These are phyloP conservation scores for Leiothrix lutea DNA, from an alignment of 2,113 vertebrate species.

Conservation along the genomic window DNA sequence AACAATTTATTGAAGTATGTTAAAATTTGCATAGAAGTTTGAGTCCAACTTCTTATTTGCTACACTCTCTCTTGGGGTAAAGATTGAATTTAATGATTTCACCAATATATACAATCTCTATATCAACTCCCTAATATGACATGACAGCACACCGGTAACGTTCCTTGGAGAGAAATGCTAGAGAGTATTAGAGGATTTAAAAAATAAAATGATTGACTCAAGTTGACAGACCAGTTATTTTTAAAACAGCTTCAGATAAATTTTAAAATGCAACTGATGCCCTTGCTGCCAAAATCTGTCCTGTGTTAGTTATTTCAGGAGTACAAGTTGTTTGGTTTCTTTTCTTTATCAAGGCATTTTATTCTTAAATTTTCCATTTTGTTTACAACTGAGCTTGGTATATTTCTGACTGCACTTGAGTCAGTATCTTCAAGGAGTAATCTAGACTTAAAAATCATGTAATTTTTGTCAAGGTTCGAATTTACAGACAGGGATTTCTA, in stretches of 20 bases:
- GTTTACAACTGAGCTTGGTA: background rate
- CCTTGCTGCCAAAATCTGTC: conserved; percentile 7
- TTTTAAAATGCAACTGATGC: background rate
- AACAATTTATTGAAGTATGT: background rate
- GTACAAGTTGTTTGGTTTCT: background rate
- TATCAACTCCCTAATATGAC: conserved; percentile 12
- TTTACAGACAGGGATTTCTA: background rate
- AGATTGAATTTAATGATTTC: conserved; percentile 1
- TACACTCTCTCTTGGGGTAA: background rate
- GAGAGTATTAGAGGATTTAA: conserved; percentile 23
- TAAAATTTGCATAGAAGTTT: background rate
- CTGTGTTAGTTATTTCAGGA: background rate
- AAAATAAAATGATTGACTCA: conserved; percentile 34
- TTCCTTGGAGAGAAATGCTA: conserved; percentile 58
- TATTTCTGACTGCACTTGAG: background rate
- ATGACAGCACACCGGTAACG: conserved; percentile 22
- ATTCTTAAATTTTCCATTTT: background rate
- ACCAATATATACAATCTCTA: background rate
- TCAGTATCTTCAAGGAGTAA: background rate
- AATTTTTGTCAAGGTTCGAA: background rate
- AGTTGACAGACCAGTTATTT: conserved; percentile 63
- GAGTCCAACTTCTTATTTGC: background rate
- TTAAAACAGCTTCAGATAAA: conserved; percentile 48
- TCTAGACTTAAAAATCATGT: background rate
- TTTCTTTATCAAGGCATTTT: background rate